Base-by-base conservation (phyloP, 2,888 invertebrate genomes). In the Euplagia quadripunctaria region DNA sequence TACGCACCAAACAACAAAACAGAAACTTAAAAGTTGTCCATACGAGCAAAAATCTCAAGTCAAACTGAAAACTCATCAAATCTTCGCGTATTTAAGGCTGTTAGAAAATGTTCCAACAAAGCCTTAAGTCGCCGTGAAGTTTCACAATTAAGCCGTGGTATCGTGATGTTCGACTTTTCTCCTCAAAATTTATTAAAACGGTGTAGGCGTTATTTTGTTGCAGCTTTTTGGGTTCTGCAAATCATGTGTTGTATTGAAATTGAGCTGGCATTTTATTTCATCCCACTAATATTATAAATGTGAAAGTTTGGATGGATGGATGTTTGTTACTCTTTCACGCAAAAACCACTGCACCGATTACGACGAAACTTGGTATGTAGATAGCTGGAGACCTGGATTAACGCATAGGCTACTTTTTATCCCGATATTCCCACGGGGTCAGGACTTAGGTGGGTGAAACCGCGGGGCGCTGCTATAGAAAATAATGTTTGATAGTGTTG, bases 151-250 rank as follows among this genome's bases (percentile, higher is more conserved):
- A 85, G 85, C 81, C 82, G 74, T 61, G 76, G 79, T 85, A 83
- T 81, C 79, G 81, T 76, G 71, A 74, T 81, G 83, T 79, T 79
- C 74, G 76, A 78, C 76, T 84, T 82, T 81, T 80, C 76, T 86
- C 75, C 85, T 80, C 80, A 81, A 83, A n/a, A 88, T 90, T 90
- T 89, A 89, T 88, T 89, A 90, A 88, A 89, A 87, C 83, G 74
- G 71, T 79, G 74, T 84, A 82, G 74, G 70, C 79, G 79, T 83
- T 87, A 86, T 87, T 88, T 79, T 86, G 85, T 85, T 84, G 78
- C 76, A 79, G 76, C 70, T 77, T 81, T 78, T 73, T 51, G 70
- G 79, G 75, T 72, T 77, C 51, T 67, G 42, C 11, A 43, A 6
- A 20, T 55, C 7, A 41, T n/a, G 8, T 4, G 49, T 68, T 52